A percentile compares a stretch with the other conserved stretches of the same genome.
phyloP scores from a whole-genome alignment of 2,888 invertebrate species.

The Nephrotoma flavescens region DNA sequence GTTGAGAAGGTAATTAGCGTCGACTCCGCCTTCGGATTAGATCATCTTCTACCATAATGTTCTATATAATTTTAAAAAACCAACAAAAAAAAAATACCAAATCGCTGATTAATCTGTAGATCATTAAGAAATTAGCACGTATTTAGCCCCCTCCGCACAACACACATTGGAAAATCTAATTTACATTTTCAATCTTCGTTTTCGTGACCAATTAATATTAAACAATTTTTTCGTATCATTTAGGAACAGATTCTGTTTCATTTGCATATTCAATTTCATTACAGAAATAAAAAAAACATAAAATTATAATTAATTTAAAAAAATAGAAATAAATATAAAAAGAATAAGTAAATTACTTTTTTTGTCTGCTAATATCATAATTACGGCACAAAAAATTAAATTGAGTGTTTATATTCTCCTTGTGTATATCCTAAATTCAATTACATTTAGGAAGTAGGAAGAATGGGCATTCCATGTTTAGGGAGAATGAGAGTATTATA shows the following conservation, averaged over 20 bases:
- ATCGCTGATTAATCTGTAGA: background rate
- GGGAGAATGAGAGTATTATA: background rate
- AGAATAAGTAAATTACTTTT: background rate
- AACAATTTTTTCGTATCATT: background rate
- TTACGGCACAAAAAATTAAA: background rate
- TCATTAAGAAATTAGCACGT: background rate
- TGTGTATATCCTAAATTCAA: background rate
- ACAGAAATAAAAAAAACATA: background rate
- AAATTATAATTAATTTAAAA: background rate
- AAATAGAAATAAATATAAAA: background rate
- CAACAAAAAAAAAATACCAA: background rate
- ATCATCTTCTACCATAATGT: background rate
- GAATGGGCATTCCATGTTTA: background rate
- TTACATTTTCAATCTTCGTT: background rate
- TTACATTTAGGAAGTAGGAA: background rate
- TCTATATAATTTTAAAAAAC: background rate
- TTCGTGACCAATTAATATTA: background rate
- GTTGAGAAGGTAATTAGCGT: no score
- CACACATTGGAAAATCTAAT: background rate
- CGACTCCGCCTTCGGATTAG: background rate
- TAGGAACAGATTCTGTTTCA: background rate
- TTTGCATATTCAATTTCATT: background rate
- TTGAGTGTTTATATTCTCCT: background rate
- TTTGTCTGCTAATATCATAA: background rate
- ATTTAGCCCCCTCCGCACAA: background rate